phyloP scores from a whole-genome alignment of 2,113 vertebrate species.

The Ia io region DNA sequence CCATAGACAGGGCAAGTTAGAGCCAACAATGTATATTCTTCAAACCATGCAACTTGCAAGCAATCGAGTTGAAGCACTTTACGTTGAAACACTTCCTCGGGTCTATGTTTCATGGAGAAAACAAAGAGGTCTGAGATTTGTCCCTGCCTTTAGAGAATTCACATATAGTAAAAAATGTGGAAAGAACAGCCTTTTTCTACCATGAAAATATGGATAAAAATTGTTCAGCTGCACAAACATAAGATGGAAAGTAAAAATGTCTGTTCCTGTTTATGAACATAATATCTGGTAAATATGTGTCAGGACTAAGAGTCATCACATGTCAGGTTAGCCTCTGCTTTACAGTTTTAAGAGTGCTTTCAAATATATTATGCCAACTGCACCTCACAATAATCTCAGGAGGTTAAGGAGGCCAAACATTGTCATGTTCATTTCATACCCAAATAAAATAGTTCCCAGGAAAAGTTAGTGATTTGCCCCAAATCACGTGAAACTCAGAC shows the following conservation, averaged over 20 bases:
- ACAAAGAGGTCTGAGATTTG: neutral
- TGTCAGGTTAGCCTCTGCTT: neutral
- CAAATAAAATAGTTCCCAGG: neutral
- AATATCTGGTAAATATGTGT: neutral
- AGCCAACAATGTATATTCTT: neutral
- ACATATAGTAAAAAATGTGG: neutral
- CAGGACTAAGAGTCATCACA: neutral
- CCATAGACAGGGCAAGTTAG: neutral
- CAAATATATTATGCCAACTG: neutral
- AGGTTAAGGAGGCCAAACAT: neutral
- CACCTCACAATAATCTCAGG: neutral
- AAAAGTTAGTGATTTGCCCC: neutral
- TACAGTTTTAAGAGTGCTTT: neutral
- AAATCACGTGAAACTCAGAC: neutral
- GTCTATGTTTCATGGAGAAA: neutral
- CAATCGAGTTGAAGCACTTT: neutral
- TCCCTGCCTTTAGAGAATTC: neutral
- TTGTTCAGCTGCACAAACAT: neutral
- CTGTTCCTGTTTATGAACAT: neutral
- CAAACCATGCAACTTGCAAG: neutral
- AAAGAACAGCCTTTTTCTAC: neutral
- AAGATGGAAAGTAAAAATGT: neutral
- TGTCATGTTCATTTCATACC: neutral
- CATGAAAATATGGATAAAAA: neutral
- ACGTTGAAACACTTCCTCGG: neutral